phyloP scores from a whole-genome alignment of 2,797 vertebrate species.

The Presbytis comata region DNA sequence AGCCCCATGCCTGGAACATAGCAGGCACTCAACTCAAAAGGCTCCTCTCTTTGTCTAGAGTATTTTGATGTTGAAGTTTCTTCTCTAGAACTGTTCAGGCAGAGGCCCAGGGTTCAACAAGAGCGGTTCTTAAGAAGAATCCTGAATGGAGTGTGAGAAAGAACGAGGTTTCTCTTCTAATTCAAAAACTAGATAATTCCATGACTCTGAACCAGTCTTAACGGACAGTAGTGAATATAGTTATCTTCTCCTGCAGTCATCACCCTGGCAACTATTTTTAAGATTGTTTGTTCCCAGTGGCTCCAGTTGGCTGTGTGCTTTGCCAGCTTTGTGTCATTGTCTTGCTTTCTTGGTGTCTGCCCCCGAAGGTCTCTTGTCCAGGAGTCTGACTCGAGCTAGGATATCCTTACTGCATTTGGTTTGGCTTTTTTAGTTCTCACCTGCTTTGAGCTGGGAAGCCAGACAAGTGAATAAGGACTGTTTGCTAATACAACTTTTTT shows the following conservation, averaged over 20 bases:
- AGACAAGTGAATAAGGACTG: neutral
- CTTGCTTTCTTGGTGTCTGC: neutral
- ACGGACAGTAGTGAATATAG: no score
- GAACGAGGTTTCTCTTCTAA: neutral
- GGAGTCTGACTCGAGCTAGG: neutral
- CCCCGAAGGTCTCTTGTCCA: neutral
- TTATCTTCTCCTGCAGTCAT: neutral
- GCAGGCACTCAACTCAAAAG: neutral
- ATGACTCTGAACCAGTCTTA: neutral
- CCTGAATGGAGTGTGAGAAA: neutral
- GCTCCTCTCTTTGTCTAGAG: neutral
- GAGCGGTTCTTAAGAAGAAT: neutral
- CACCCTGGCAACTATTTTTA: neutral
- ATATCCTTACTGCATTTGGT: neutral
- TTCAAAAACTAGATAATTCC: neutral
- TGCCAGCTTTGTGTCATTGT: neutral
- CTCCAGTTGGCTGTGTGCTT: neutral
- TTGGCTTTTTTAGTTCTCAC: neutral
- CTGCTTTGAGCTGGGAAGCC: neutral
- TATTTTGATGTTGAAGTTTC: neutral
- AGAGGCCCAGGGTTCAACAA: neutral
- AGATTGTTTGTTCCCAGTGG: neutral
- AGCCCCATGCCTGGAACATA: neutral
- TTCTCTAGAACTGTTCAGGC: neutral
- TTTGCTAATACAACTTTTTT: neutral